phyloP scores from a whole-genome alignment of 1,140 invertebrate species.

The Lepidurus couesii region DNA sequence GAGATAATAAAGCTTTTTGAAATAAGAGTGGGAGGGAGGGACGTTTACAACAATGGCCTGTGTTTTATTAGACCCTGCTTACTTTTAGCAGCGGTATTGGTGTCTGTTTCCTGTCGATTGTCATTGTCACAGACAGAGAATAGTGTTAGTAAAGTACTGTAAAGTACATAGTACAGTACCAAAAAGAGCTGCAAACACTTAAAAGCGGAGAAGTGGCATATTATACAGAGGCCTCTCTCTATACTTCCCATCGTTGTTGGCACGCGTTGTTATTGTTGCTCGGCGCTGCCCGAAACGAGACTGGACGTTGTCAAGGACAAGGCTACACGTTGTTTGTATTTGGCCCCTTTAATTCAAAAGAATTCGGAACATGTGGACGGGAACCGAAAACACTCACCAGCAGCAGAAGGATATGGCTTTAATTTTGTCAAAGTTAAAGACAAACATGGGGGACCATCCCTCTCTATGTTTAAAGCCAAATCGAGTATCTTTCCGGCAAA shows the following conservation, averaged over 20 bases:
- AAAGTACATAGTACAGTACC: too few species aligned
- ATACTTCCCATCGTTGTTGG: not conserved
- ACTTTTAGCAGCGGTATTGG: not conserved
- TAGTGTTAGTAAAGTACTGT: not conserved
- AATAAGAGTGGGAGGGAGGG: not conserved
- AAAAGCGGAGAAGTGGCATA: not conserved
- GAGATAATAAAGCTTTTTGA: not conserved
- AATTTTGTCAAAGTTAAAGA: not conserved
- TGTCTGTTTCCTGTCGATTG: constrained; percentile 21
- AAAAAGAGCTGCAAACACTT: not conserved
- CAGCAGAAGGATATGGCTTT: not conserved
- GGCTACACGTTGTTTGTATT: not conserved
- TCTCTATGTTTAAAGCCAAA: not conserved
- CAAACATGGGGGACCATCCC: not conserved
- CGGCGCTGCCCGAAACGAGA: not conserved
- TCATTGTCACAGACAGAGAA: constrained; percentile 9
- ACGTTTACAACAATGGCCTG: not conserved
- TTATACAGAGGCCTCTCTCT: not conserved
- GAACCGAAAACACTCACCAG: not conserved
- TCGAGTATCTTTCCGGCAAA: not conserved
- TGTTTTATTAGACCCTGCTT: not conserved
- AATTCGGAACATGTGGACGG: not conserved
- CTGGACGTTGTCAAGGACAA: not conserved
- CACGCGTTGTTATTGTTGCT: constrained; percentile 12
- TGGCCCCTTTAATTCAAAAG: too few species aligned